Evolutionary conservation across 2,113 vertebrate genomes (phyloP).

Genomic region (Isichthys henryi): DNA sequence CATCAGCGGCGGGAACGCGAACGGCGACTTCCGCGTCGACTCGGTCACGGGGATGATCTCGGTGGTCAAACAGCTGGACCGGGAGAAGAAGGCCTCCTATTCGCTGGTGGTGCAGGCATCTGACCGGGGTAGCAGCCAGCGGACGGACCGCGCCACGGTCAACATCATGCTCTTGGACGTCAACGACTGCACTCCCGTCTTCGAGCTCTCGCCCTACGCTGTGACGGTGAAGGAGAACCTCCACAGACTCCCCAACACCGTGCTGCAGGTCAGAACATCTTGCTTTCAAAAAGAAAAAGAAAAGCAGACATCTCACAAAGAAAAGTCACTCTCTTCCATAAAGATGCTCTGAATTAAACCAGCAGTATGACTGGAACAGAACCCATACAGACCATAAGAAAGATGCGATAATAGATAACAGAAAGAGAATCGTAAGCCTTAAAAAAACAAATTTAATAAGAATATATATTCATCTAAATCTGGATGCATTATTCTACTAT

Average conservation of each 20-base stretch:
- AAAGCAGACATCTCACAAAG: neutral
- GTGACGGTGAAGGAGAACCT: constrained; percentile 80
- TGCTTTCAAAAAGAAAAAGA: neutral
- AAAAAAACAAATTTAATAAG: neutral
- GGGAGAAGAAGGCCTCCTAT: constrained; percentile 69
- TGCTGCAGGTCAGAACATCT: constrained; percentile 78
- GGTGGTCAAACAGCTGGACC: constrained; percentile 79
- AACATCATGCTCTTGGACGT: constrained; percentile 74
- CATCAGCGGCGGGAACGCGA: constrained; percentile 60
- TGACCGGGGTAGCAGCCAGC: constrained; percentile 80
- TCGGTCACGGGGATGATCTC: constrained; percentile 84
- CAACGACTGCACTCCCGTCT: constrained; percentile 81
- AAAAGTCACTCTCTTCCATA: neutral
- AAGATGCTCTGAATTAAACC: neutral
- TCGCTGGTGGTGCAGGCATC: constrained; percentile 73
- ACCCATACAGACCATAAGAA: neutral
- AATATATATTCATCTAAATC: neutral
- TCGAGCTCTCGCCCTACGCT: constrained; percentile 85
- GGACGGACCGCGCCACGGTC: constrained; percentile 68
- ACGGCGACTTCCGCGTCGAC: constrained; percentile 79
- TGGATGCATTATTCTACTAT: neutral
- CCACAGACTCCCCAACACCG: constrained; percentile 63
- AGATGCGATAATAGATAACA: neutral
- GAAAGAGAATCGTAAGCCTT: neutral
- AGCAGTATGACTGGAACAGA: neutral